Percentiles rank a stretch among this genome's conserved stretches.
These are phyloP conservation scores for Tuberolachnus salignus DNA, from an alignment of 2,888 invertebrate species.

Conservation along the genomic window DNA sequence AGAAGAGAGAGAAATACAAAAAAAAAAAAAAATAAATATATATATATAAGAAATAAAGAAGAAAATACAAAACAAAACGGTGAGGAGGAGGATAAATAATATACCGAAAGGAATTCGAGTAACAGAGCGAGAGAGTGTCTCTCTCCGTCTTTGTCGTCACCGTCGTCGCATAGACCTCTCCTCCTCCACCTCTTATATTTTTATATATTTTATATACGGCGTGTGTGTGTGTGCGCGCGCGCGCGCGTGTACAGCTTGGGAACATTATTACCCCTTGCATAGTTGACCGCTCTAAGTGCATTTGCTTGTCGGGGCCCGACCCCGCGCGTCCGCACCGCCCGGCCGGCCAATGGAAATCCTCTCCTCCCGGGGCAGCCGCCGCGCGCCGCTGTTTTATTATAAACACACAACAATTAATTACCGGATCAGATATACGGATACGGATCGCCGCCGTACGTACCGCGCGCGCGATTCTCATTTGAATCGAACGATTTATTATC, in stretches of 20 bases:
- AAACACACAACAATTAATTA: constrained; percentile 57
- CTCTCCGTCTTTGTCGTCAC: neutral
- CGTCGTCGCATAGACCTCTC: constrained; percentile 26
- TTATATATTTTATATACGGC: neutral
- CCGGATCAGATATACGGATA: constrained; percentile 56
- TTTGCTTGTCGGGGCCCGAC: constrained; percentile 51
- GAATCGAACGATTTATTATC: constrained; percentile 55
- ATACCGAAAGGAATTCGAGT: constrained; percentile 44
- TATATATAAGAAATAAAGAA: constrained; percentile 37
- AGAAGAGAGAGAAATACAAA: constrained; percentile 19
- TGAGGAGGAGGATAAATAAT: constrained; percentile 32
- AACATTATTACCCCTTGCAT: constrained; percentile 56
- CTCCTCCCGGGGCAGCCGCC: constrained; percentile 19
- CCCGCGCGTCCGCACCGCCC: constrained; percentile 34
- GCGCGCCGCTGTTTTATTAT: constrained; percentile 51
- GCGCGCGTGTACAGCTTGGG: constrained; percentile 47
- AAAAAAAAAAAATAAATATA: constrained; percentile 50
- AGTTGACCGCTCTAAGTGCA: constrained; percentile 57
- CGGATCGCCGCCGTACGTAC: constrained; percentile 52
- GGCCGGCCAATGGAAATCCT: constrained; percentile 47
- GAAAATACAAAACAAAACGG: constrained; percentile 37
- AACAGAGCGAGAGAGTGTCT: neutral
- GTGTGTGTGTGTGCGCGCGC: neutral
- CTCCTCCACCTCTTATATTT: neutral
- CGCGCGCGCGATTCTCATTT: constrained; percentile 43